A percentile compares a stretch with the other conserved stretches of the same genome.
Conservation (phyloP, 2,113 vertebrate genomes). For the Spermophilus dauricus region DNA sequence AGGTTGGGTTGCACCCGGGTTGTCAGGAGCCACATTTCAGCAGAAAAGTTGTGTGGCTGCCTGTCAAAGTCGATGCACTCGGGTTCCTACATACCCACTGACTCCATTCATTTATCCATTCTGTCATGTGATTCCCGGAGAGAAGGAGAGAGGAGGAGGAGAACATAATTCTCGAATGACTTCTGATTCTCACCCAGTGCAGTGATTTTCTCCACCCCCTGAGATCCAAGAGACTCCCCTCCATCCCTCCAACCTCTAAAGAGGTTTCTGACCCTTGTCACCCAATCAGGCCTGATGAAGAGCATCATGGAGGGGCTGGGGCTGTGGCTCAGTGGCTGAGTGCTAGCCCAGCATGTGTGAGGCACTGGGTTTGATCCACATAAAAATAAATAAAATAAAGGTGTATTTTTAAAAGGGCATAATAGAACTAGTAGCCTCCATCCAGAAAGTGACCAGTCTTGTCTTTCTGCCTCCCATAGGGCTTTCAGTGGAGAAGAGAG, state of each 20-base stretch:
- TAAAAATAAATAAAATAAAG: neutral
- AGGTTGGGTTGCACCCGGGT: neutral
- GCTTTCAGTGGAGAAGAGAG: neutral
- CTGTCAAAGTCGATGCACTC: neutral
- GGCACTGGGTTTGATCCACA: too few relatives aligned
- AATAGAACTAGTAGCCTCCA: neutral
- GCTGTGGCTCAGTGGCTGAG: too few relatives aligned
- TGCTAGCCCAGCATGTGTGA: too few relatives aligned
- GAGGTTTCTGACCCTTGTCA: neutral
- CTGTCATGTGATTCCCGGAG: neutral
- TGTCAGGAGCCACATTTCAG: neutral
- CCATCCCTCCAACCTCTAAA: neutral
- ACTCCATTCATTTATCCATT: neutral
- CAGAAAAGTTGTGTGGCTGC: neutral
- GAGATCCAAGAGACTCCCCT: neutral
- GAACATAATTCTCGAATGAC: neutral
- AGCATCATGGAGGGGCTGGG: too few relatives aligned
- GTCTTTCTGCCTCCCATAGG: neutral
- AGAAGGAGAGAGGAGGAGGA: neutral
- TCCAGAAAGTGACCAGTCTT: neutral
- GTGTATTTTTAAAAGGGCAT: too few relatives aligned
- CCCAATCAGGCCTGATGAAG: neutral
- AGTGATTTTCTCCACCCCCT: neutral
- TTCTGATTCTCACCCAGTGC: neutral
- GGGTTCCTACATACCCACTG: neutral